Evolutionary conservation across 2,113 vertebrate genomes (phyloP).

Genomic region (Antennarius striatus): DNA sequence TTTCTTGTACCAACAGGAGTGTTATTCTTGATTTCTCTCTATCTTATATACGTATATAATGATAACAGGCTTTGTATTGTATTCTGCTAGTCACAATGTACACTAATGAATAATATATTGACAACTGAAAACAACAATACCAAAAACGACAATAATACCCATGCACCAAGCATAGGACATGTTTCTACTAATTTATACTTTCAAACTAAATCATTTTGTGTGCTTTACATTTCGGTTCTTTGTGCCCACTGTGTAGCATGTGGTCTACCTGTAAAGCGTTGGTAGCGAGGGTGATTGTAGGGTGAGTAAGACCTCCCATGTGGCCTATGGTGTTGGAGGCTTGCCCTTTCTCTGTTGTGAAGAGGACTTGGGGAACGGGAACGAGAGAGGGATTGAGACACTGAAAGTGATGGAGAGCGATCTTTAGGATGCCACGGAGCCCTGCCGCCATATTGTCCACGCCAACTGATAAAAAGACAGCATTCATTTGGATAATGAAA

Average conservation of each 20-base stretch:
- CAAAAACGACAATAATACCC: not conserved
- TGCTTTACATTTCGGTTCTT: not conserved
- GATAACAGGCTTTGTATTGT: no score
- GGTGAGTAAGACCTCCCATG: conserved; percentile 48
- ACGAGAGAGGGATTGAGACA: conserved; percentile 58
- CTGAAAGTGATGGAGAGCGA: conserved; percentile 56
- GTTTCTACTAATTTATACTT: no score
- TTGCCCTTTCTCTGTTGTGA: conserved; percentile 17
- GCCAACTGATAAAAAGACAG: conserved; percentile 29
- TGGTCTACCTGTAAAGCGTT: conserved; percentile 36
- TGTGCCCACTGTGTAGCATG: not conserved
- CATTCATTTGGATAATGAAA: not conserved
- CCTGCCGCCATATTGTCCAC: conserved; percentile 37
- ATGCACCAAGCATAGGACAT: no score
- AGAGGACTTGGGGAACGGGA: conserved; percentile 62
- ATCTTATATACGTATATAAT: no score
- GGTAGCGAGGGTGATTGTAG: conserved; percentile 28
- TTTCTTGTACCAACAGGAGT: no score
- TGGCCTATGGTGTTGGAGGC: conserved; percentile 48
- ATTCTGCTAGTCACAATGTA: no score
- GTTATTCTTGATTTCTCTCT: no score
- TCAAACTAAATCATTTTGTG: no score
- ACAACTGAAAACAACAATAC: not conserved
- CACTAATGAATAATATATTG: no score
- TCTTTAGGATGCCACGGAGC: conserved; percentile 37